Conservation (phyloP, 2,888 invertebrate species). For the Spatulosminthurus flaviceps region DNA sequence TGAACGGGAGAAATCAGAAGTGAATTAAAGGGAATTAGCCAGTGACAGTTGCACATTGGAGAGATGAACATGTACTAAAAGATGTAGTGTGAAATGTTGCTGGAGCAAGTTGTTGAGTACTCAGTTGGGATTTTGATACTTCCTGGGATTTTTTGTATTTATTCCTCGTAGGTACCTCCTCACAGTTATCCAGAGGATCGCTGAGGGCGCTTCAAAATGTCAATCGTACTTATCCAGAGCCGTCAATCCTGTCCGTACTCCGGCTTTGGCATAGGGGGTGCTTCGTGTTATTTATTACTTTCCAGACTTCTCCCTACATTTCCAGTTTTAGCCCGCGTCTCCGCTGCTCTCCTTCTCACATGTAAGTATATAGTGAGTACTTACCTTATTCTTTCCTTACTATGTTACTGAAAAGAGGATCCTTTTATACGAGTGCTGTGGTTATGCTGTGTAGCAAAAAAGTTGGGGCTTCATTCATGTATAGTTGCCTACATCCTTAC, state of each 20-base stretch:
- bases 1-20: background rate
- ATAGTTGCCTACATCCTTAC: too few relatives aligned
- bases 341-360: background rate
- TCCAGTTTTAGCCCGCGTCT: slow-evolving; percentile 6
- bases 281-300: slow-evolving; percentile 37
- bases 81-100: background rate
- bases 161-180: slow-evolving; percentile 24
- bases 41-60: background rate
- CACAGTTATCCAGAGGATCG: slow-evolving; percentile 31
- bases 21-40: background rate
- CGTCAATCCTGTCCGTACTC: slow-evolving; percentile 33
- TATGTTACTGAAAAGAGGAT: too few relatives aligned
- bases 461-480: too few relatives aligned
- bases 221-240: slow-evolving; percentile 40
- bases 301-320: slow-evolving; percentile 21
- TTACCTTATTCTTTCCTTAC: too few relatives aligned
- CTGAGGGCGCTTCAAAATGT: slow-evolving; percentile 45
- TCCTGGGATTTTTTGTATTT: slow-evolving; percentile 35
- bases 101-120: background rate
- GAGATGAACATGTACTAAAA: slow-evolving; percentile 12
- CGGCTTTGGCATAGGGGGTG: slow-evolving; percentile 33
- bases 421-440: too few relatives aligned
- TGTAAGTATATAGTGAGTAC: too few relatives aligned
- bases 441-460: too few relatives aligned
- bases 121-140: slow-evolving; percentile 30